Evolutionary conservation across 2,113 vertebrate species (phyloP).

Genomic region (Malaclemys terrapin): DNA sequence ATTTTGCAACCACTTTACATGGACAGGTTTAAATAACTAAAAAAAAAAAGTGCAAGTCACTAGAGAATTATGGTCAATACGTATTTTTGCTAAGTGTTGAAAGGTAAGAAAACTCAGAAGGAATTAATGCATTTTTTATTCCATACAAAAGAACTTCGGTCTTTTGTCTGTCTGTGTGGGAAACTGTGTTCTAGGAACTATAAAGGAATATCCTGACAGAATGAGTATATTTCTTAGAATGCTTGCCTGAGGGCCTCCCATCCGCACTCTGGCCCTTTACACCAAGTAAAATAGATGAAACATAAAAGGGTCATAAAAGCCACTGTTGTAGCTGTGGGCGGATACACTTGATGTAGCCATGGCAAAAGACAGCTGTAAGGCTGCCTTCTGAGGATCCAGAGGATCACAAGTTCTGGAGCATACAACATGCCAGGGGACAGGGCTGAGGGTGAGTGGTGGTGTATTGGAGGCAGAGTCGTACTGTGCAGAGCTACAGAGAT

Average conservation of each 20-base stretch:
- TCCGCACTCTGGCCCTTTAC: not conserved
- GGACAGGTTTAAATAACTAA: not conserved
- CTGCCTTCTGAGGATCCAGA: not conserved
- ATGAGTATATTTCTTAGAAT: not conserved
- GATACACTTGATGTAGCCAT: not conserved
- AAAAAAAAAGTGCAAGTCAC: not conserved
- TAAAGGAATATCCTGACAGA: not conserved
- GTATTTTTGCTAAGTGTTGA: not conserved
- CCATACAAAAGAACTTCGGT: not conserved
- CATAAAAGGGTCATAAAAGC: not conserved
- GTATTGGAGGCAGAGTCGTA: not conserved
- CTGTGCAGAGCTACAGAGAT: not conserved
- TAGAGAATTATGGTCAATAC: not conserved
- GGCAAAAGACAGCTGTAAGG: not conserved
- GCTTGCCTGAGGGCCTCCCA: not conserved
- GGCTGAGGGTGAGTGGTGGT: not conserved
- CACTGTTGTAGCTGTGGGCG: not conserved
- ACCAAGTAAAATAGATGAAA: not conserved
- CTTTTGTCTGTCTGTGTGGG: not conserved
- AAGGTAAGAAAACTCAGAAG: not conserved
- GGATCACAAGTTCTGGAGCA: not conserved
- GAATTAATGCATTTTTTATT: not conserved
- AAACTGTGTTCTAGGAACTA: not conserved
- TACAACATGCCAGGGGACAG: not conserved
- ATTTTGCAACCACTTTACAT: not conserved